Evolutionary conservation across 2,797 vertebrate genomes (phyloP).

Genomic region (Tauraco hartlaubi): DNA sequence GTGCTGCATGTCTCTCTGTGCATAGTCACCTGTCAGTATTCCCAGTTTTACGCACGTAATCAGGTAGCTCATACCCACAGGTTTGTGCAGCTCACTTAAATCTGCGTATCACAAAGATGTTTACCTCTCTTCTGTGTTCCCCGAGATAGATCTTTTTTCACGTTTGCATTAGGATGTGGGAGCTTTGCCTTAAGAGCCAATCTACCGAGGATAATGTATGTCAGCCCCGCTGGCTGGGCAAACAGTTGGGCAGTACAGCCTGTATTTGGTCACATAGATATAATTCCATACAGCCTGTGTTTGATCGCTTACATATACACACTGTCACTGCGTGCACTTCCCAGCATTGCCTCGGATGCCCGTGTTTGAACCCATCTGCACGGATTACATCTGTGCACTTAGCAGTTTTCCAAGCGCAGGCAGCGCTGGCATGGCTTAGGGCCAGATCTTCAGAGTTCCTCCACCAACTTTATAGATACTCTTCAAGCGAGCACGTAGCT

Average conservation of each 20-base stretch:
- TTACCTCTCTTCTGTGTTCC: neutral
- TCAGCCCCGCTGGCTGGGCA: neutral
- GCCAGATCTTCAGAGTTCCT: neutral
- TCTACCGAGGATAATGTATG: neutral
- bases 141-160: neutral
- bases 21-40: neutral
- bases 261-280: neutral
- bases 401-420: neutral
- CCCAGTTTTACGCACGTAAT: neutral
- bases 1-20: neutral
- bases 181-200: neutral
- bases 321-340: neutral
- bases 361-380: neutral
- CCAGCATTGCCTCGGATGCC: neutral
- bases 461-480: neutral
- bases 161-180: neutral
- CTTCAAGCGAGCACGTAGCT: neutral
- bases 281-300: neutral
- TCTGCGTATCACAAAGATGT: neutral
- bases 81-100: neutral
- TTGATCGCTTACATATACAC: neutral
- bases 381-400: neutral
- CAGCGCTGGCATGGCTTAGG: neutral
- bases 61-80: neutral
- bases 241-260: neutral